Conservation (phyloP, 2,888 invertebrate genomes). For the Zele albiditarsus region DNA sequence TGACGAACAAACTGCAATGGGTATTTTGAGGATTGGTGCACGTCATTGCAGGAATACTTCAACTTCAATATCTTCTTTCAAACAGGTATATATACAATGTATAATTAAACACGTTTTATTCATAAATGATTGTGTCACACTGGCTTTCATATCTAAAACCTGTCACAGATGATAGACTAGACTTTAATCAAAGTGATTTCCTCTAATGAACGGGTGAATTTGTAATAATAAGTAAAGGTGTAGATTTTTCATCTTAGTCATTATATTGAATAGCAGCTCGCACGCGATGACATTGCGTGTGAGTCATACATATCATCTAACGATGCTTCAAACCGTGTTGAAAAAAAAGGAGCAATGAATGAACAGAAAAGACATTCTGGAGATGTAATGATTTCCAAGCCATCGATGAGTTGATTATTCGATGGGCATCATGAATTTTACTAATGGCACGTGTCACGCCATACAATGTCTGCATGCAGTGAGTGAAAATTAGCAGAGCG, state of each 20-base stretch:
- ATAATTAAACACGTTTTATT: not conserved
- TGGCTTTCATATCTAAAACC: not conserved
- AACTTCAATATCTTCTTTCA: not conserved
- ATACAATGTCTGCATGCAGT: slow-evolving; percentile 1
- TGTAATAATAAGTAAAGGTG: not conserved
- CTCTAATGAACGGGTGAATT: not conserved
- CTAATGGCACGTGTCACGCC: slow-evolving; percentile 46
- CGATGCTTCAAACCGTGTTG: not conserved
- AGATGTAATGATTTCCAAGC: not conserved
- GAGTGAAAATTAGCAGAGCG: slow-evolving; percentile 45
- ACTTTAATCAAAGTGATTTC: not conserved
- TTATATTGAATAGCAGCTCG: not conserved
- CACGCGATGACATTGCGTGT: slow-evolving; percentile 1
- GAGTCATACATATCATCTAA: slow-evolving; percentile 4
- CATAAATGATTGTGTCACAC: no score
- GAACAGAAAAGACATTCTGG: not conserved
- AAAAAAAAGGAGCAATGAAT: not conserved
- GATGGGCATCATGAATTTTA: slow-evolving; percentile 4
- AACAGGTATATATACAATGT: not conserved
- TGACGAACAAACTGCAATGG: slow-evolving; percentile 10
- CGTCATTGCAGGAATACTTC: not conserved
- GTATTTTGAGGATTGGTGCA: slow-evolving; percentile 1
- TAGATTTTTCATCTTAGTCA: slow-evolving; percentile 1
- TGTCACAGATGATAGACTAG: slow-evolving; percentile 1
- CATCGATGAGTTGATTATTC: slow-evolving; percentile 9